phyloP scores from a whole-genome alignment of 2,797 vertebrate species.

The Dendrocincla tyrannina region DNA sequence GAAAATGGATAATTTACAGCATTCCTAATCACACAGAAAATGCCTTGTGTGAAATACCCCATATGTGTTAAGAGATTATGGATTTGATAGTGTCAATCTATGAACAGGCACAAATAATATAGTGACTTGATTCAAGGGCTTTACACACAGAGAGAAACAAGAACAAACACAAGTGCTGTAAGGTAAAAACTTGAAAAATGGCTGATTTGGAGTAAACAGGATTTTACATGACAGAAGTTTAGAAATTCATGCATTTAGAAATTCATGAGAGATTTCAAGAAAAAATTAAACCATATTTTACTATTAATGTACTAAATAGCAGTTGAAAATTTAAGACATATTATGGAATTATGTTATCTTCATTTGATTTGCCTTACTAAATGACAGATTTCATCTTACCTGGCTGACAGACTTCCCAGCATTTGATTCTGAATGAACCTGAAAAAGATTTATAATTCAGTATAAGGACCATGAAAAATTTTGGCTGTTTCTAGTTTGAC shows the following conservation, averaged over 20 bases:
- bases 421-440: not conserved
- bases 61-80: not conserved
- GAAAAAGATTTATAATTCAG: not conserved
- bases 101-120: not conserved
- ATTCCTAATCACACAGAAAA: constrained; percentile 47
- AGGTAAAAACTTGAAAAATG: not conserved
- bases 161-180: not conserved
- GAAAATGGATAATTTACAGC: constrained; percentile 43
- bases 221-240: not conserved
- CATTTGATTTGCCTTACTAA: not conserved
- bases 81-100: constrained; percentile 14
- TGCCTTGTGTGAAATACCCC: not conserved
- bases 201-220: not conserved
- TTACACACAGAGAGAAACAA: not conserved
- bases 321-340: not conserved
- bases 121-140: not conserved
- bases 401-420: not conserved
- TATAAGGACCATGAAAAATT: not conserved
- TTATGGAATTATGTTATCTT: not conserved
- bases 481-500: not conserved
- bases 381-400: not conserved
- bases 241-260: not conserved
- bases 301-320: not conserved
- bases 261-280: not conserved
- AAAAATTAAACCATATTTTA: not conserved